Percentiles rank a stretch among this genome's conserved stretches.
Conservation (phyloP, 2,113 vertebrate genomes). For the Cercopithecus mona region DNA sequence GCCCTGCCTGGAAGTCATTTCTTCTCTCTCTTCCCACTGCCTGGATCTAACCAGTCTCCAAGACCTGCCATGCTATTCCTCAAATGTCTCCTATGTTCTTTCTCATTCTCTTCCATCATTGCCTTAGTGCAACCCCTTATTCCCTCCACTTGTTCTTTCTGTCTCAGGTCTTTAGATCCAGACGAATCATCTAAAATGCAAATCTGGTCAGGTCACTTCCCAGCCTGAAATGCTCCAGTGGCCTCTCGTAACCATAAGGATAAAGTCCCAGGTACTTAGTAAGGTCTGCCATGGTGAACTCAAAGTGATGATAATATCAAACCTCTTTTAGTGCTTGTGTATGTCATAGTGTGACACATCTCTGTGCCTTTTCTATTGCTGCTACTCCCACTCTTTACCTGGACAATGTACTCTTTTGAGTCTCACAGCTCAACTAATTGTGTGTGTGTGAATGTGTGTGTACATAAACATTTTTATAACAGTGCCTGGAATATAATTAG, state of each 20-base stretch:
- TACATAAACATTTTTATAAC: neutral
- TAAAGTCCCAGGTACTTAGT: neutral
- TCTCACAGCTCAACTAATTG: neutral
- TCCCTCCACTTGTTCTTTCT: neutral
- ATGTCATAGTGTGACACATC: neutral
- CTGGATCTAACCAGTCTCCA: neutral
- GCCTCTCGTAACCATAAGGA: neutral
- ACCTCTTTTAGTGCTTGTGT: neutral
- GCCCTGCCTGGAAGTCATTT: neutral
- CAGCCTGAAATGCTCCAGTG: neutral
- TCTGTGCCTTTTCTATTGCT: neutral
- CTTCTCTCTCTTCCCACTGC: neutral
- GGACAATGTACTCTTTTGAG: neutral
- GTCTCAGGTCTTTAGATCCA: neutral
- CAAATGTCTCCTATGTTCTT: neutral
- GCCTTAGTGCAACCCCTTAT: neutral
- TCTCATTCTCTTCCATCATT: neutral
- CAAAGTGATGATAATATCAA: neutral
- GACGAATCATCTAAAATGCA: neutral
- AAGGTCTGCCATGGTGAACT: neutral
- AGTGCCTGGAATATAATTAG: neutral
- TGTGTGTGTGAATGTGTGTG: neutral
- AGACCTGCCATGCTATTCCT: neutral
- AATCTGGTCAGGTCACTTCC: neutral
- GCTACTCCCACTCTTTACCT: neutral